Conservation (phyloP, 2,888 invertebrate genomes). For the Hemistola chrysoprasaria region DNA sequence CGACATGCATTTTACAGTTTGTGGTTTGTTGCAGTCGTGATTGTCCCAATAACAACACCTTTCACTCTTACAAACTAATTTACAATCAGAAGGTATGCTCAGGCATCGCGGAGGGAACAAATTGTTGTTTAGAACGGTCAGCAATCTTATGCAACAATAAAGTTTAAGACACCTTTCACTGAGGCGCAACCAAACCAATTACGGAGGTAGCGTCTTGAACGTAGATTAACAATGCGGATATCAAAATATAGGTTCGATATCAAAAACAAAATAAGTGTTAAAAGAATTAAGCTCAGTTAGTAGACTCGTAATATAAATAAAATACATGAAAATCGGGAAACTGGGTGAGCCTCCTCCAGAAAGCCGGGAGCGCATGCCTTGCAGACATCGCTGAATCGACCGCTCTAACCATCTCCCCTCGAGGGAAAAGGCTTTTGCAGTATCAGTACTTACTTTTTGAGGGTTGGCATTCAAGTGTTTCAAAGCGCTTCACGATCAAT, state of each 20-base stretch:
- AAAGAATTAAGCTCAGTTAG: no score
- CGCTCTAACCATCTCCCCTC: slow-evolving; percentile 25
- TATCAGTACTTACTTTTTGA: slow-evolving; percentile 19
- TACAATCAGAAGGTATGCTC: slow-evolving; percentile 52
- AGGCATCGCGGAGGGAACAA: slow-evolving; percentile 42
- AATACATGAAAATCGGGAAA: slow-evolving; percentile 12
- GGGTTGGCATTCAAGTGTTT: slow-evolving; percentile 16
- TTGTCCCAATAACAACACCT: slow-evolving; percentile 35
- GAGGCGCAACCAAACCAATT: slow-evolving; percentile 27
- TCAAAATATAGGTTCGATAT: no score
- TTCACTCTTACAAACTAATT: slow-evolving; percentile 60
- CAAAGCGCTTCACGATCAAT: slow-evolving; percentile 9
- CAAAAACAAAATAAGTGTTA: no score
- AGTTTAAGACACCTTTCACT: slow-evolving; percentile 57
- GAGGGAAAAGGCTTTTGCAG: slow-evolving; percentile 28
- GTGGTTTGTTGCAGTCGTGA: slow-evolving; percentile 15
- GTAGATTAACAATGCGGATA: slow-evolving; percentile 17
- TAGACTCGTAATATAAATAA: no score
- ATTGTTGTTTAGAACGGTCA: slow-evolving; percentile 46
- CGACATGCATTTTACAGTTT: slow-evolving; percentile 22
- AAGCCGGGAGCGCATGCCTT: slow-evolving; percentile 21
- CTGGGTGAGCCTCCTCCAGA: slow-evolving; percentile 23
- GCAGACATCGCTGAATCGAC: slow-evolving; percentile 28
- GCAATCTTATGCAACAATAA: slow-evolving; percentile 57
- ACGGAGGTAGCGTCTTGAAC: slow-evolving; percentile 2